Evolutionary conservation across 1,140 invertebrate species (phyloP).

Genomic region (Gryllus bimaculatus): DNA sequence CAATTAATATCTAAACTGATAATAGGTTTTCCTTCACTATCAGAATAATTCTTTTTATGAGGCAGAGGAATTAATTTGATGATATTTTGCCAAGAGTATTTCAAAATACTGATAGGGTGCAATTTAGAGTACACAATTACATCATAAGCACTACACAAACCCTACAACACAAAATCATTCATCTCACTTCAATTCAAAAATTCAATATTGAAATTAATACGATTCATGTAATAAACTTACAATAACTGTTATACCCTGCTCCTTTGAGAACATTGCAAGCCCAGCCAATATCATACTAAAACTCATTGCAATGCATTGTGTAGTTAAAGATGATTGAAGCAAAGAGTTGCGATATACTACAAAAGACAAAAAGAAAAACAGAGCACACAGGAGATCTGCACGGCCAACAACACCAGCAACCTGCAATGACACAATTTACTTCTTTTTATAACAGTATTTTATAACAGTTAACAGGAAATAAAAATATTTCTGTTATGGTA

Average conservation of each 20-base stretch:
- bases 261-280: constrained; percentile 78
- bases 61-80: background rate
- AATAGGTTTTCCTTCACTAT: background rate
- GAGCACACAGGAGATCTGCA: constrained; percentile 67
- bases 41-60: background rate
- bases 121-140: constrained; percentile 32
- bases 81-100: background rate
- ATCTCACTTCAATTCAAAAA: too few relatives aligned
- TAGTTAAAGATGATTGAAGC: constrained; percentile 22
- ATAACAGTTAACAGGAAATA: background rate
- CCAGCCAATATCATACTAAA: constrained; percentile 40
- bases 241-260: constrained; percentile 82
- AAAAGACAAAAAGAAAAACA: constrained; percentile 67
- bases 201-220: background rate
- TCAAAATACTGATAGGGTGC: constrained; percentile 8
- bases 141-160: constrained; percentile 61
- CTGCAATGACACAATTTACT: constrained; percentile 25
- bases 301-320: background rate
- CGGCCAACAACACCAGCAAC: constrained; percentile 65
- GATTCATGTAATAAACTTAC: constrained; percentile 43
- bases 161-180: constrained; percentile 44
- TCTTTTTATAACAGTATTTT: background rate
- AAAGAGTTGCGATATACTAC: constrained; percentile 50
- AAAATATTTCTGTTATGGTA: constrained; percentile 18
- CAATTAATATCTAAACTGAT: background rate